Conservation (phyloP, 2,113 vertebrate genomes). For the Garra rufa region DNA sequence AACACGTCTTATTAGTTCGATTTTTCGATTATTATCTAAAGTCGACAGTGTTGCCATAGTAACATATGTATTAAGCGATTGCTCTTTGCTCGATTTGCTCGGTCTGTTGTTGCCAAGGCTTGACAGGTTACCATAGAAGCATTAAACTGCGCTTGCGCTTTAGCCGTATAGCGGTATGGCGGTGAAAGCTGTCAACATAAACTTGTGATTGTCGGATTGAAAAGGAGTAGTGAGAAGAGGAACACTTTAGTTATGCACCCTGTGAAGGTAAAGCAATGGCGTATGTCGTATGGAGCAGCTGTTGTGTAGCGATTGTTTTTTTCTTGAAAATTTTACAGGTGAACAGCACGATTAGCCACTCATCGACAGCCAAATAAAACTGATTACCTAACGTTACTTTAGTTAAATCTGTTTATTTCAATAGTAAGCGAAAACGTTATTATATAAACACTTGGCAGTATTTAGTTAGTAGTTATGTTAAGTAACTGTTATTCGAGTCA, state of each 20-base stretch:
- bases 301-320: neutral
- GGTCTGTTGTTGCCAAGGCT: constrained; percentile 70
- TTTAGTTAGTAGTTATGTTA: neutral
- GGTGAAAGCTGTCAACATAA: constrained; percentile 55
- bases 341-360: neutral
- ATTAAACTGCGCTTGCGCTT: constrained; percentile 64
- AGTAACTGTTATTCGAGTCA: neutral
- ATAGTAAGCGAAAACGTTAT: too few relatives aligned
- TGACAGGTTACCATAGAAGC: constrained; percentile 69
- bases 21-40: neutral
- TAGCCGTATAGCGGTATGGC: constrained; percentile 62
- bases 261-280: constrained; percentile 67
- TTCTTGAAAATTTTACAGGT: neutral
- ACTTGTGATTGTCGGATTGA: constrained; percentile 25
- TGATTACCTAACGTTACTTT: too few relatives aligned
- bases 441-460: neutral
- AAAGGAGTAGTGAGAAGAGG: neutral
- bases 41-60: constrained; percentile 37
- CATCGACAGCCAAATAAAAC: neutral
- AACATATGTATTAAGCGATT: constrained; percentile 49
- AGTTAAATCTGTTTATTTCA: too few relatives aligned
- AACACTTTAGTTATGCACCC: constrained; percentile 64
- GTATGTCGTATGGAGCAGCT: neutral
- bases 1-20: neutral
- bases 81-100: constrained; percentile 53